phyloP scores from a whole-genome alignment of 2,113 vertebrate species.

The Pimephales promelas region DNA sequence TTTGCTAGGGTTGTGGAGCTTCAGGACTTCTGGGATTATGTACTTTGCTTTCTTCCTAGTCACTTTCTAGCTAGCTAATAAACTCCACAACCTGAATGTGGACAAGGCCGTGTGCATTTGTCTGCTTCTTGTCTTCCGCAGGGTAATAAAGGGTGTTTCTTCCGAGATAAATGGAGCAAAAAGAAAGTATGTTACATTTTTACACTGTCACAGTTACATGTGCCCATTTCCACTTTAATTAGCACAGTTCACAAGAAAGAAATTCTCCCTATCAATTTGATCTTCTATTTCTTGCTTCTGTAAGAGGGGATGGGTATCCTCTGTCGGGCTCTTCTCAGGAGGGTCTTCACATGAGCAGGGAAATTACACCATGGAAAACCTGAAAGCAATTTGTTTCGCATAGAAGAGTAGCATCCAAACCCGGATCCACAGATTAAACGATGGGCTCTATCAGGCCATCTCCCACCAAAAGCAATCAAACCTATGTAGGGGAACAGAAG shows the following conservation, averaged over 20 bases:
- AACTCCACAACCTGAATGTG: not conserved
- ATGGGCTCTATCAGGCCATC: conserved; percentile 39
- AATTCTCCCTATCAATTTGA: conserved; percentile 6
- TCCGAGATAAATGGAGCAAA: not conserved
- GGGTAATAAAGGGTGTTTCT: not conserved
- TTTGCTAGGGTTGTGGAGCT: not conserved
- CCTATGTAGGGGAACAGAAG: conserved; percentile 47
- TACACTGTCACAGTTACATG: not conserved
- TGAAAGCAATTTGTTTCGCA: conserved; percentile 59
- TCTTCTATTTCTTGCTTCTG: conserved; percentile 21
- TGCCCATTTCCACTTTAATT: conserved; percentile 37
- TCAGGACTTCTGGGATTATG: not conserved
- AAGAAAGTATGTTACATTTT: conserved; percentile 1
- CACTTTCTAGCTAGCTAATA: not conserved
- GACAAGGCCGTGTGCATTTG: not conserved
- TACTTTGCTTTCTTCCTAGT: not conserved
- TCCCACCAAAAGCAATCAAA: conserved; percentile 59
- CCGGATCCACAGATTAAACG: conserved; percentile 31
- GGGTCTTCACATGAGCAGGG: conserved; percentile 28
- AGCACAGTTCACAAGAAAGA: not conserved
- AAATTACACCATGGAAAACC: conserved; percentile 53
- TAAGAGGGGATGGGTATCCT: not conserved
- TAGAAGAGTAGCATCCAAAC: conserved; percentile 42
- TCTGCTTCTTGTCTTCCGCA: not conserved
- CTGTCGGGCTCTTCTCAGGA: conserved; percentile 32